These are phyloP conservation scores for Lamellibrachia luymesi DNA, from an alignment of 1,140 invertebrate genomes.

Conservation along the genomic window DNA sequence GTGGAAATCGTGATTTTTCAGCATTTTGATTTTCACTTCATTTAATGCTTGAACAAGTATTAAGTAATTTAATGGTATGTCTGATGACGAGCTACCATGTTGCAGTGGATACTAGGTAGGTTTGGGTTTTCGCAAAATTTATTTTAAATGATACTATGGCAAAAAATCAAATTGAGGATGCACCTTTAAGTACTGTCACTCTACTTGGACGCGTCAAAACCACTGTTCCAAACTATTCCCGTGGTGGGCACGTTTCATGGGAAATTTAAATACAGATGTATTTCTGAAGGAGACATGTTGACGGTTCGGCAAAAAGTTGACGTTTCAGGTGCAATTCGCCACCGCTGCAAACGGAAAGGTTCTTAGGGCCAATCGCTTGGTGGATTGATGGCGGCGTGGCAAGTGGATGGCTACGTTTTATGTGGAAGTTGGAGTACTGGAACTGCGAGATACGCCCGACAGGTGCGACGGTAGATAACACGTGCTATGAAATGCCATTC, in stretches of 20 bases:
- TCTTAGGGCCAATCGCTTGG: too few relatives aligned
- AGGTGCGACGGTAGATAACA: not conserved
- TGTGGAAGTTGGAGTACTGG: not conserved
- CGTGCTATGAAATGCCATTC: not conserved
- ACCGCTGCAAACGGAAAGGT: not conserved
- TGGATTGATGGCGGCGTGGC: too few relatives aligned
- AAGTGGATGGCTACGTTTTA: not conserved
- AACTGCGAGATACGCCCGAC: not conserved
- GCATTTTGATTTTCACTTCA: too few relatives aligned
- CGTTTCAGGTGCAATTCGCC: not conserved
- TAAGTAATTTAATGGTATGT: too few relatives aligned
- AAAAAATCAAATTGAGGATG: too few relatives aligned
- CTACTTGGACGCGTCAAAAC: not conserved
- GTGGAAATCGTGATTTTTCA: too few relatives aligned
- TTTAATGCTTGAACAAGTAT: too few relatives aligned
- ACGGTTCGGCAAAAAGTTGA: not conserved
- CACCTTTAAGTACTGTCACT: not conserved
- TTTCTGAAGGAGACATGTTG: not conserved
- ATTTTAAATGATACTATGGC: too few relatives aligned
- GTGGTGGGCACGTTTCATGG: not conserved
- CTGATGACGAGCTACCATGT: too few relatives aligned
- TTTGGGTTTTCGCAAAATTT: too few relatives aligned
- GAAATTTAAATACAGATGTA: not conserved
- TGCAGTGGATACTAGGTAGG: too few relatives aligned
- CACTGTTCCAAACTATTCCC: not conserved